These are phyloP conservation scores for Leptarthrus brevirostris DNA, from an alignment of 2,888 invertebrate genomes.

Conservation along the genomic window DNA sequence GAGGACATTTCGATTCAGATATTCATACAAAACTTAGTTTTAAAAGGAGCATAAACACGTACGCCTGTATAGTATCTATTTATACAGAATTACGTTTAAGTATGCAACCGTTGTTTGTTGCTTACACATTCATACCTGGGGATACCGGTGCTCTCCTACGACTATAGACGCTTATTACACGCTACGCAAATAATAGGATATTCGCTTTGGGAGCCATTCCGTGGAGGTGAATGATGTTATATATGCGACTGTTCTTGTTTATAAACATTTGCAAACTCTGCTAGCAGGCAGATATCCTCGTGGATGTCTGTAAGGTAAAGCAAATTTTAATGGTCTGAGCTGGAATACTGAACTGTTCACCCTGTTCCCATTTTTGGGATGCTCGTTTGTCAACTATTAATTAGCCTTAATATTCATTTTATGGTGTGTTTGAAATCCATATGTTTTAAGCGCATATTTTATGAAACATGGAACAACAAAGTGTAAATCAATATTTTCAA, in stretches of 20 bases:
- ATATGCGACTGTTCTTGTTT: constrained; percentile 47
- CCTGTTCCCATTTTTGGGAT: constrained; percentile 14
- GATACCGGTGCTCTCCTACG: constrained; percentile 30
- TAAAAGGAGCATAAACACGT: constrained; percentile 53
- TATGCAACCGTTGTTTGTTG: constrained; percentile 36
- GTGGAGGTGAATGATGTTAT: constrained; percentile 43
- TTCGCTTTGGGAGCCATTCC: constrained; percentile 52
- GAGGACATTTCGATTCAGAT: constrained; percentile 52
- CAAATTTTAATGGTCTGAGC: constrained; percentile 36
- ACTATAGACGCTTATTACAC: constrained; percentile 48
- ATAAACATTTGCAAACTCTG: constrained; percentile 47
- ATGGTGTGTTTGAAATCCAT: constrained; percentile 18
- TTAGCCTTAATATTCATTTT: constrained; percentile 45
- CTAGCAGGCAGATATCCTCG: not conserved
- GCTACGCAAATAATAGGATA: constrained; percentile 50
- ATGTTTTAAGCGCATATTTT: constrained; percentile 28
- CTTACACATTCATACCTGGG: constrained; percentile 37
- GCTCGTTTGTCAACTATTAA: constrained; percentile 48
- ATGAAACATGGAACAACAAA: not conserved
- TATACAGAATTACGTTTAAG: constrained; percentile 27
- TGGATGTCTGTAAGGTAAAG: constrained; percentile 2
- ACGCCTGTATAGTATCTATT: constrained; percentile 38
- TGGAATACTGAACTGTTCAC: constrained; percentile 21
- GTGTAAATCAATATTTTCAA: constrained; percentile 26
- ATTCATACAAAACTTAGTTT: constrained; percentile 53